Evolutionary conservation across 2,113 vertebrate genomes (phyloP).

Genomic region (Craseonycteris thonglongyai): DNA sequence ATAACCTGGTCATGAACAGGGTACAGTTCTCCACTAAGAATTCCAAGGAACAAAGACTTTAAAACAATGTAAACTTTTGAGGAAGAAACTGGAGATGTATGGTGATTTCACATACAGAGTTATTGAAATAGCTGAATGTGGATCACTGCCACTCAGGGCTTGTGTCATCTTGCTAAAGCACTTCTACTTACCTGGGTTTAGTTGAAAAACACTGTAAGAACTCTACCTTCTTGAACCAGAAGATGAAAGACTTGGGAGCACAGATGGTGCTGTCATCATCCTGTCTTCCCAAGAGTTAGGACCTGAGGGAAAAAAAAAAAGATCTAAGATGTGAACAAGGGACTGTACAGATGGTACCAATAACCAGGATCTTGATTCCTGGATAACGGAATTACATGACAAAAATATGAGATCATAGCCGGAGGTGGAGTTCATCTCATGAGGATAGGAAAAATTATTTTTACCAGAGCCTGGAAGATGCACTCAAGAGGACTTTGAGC

Average conservation of each 20-base stretch:
- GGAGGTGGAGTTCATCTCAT: not conserved
- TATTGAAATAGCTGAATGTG: not conserved
- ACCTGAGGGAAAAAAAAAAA: not conserved
- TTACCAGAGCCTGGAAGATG: not conserved
- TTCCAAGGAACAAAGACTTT: not conserved
- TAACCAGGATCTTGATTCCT: not conserved
- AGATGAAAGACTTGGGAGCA: not conserved
- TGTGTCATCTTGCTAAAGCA: not conserved
- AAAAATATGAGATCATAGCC: conserved; percentile 37
- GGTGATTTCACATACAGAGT: not conserved
- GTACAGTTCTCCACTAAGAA: not conserved
- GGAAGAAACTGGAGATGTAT: not conserved
- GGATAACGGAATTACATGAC: conserved; percentile 12
- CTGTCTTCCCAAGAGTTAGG: not conserved
- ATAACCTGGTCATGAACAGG: not conserved
- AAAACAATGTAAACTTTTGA: not conserved
- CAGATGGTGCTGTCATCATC: not conserved
- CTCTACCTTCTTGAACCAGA: not conserved
- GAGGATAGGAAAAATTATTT: conserved; percentile 2
- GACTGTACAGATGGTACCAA: conserved; percentile 17
- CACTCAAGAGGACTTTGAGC: not conserved
- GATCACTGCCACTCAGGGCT: not conserved
- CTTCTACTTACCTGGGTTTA: not conserved
- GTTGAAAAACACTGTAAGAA: not conserved
- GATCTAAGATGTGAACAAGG: not conserved